Evolutionary conservation across 2,797 vertebrate genomes (phyloP), one percentile per base, ranked within the genome.

Genomic region (Rhynchotus rufescens): DNA sequence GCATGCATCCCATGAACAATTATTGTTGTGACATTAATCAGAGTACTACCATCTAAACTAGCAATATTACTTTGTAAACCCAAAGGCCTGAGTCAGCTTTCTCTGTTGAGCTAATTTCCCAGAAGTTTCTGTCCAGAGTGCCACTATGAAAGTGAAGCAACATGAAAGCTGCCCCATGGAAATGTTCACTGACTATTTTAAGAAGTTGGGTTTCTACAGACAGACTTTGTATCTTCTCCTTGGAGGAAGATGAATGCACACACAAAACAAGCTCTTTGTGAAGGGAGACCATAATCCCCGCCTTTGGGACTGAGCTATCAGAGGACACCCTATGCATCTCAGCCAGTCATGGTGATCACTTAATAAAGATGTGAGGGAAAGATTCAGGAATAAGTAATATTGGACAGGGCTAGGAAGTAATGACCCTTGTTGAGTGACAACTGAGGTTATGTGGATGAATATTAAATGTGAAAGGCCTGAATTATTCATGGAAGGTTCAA

Each of bases 401-500:
- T 45, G 69, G 79, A 82, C 72, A 86, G 13, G 12, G 54, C 32
- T 74, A 79, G 34, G 44, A 94, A 87, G 30, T 67, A 80, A 47
- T 61, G 60, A 68, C 90, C 90, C 84, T 83, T 44, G 42, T 36
- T 73, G 84, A 93, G 61, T 86, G 84, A 95, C 72, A 76, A 91
- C 45, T 81, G 84, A 92, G 86, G 86, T 77, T 77, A 72, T 69
- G n/a, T 85, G 72, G 85, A 95, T 89, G 82, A 89, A 94, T 96
- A 95, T 88, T 87, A 93, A 90, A 92, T 61, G 59, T 93, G 93
- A 95, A 87, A 61, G 77, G 34, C 54, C 66, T 93, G 93, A 96
- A 95, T 96, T 95, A 95, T 96, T 97, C 84, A 96, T 90, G 71
- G 45, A 22, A 75, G 34, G 66, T 94, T 95, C 96, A 95, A 96